Base-by-base conservation (phyloP, 2,888 invertebrate species). In the Conomelus anceps region DNA sequence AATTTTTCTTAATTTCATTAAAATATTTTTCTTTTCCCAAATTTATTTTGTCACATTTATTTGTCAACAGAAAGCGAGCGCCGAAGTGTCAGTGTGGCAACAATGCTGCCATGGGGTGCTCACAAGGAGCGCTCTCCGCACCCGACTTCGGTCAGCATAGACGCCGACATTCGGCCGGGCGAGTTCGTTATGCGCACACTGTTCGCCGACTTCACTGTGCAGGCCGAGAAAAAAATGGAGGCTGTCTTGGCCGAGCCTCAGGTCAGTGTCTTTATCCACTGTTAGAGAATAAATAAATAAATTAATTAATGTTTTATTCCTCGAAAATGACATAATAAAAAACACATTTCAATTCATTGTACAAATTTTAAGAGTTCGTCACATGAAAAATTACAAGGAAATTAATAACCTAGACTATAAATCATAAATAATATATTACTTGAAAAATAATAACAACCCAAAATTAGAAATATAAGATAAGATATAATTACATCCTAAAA, bases 151-250 rank as follows among this genome's bases (percentile, higher is more conserved):
- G 90, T 91, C 89, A 92, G 92, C 13, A 92, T 94, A 41, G 96
- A 97, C 92, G 94, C 95, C 92, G 96, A 96, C 92, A 94, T 97
- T 22, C 95, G 97, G 90, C 98, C 98, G 0, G 99, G 99, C 17
- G 99, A 99, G 94, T 99, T 97, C 94, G 98, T 99, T 0, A 98
- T 99, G 96, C 95, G 98, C 90, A 97, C 98, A 86, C 95, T 99
- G 0, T 99, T 99, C 93, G 96, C 98, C 0, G 99, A 99, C 93
- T 99, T 99, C 92, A 98, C 99, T 0, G 94, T 97, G 0, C 97
- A 98, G 92, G 98, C 98, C 0, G 99, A 99, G 92, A 97, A 97
- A 93, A 99, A 99, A 94, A 98, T 99, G 94, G 98, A 99, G 93
- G 95, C 96, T 89, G 98, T 99, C 0, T 97, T 99, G 96, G 95